Evolutionary conservation across 2,113 vertebrate genomes (phyloP).

Genomic region (Hippocampus abdominalis): DNA sequence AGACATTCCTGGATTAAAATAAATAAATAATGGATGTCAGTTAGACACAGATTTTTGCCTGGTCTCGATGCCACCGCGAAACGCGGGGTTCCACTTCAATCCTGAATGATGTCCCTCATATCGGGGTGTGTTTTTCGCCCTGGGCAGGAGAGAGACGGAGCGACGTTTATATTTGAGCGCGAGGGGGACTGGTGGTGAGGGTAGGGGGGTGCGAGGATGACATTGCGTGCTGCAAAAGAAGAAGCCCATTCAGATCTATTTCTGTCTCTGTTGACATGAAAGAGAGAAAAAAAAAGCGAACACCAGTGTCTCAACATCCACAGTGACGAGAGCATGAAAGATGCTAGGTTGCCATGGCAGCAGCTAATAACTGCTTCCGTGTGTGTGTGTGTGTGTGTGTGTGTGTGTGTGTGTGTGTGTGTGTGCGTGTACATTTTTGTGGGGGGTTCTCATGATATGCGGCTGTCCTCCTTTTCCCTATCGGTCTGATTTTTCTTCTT

Average conservation of each 20-base stretch:
- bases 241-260: constrained; percentile 57
- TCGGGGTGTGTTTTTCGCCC: neutral
- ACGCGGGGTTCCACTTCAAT: neutral
- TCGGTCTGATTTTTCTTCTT: constrained; percentile 5
- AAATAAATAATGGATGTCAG: too few species aligned
- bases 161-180: constrained; percentile 11
- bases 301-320: constrained; percentile 47
- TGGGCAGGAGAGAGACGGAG: neutral
- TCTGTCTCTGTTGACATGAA: constrained; percentile 57
- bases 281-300: constrained; percentile 23
- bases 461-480: constrained; percentile 40
- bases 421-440: constrained; percentile 10
- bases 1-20: too few species aligned
- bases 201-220: constrained; percentile 9
- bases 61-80: too few species aligned
- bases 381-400: constrained; percentile 6
- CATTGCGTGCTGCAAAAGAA: constrained; percentile 32
- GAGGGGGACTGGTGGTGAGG: neutral
- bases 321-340: constrained; percentile 48
- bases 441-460: constrained; percentile 3
- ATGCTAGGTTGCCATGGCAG: constrained; percentile 70
- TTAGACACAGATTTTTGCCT: too few species aligned
- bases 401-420: constrained; percentile 2
- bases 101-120: neutral
- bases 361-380: constrained; percentile 62